Base-by-base conservation (phyloP, 2,113 vertebrate species). In the Xenopus borealis region DNA sequence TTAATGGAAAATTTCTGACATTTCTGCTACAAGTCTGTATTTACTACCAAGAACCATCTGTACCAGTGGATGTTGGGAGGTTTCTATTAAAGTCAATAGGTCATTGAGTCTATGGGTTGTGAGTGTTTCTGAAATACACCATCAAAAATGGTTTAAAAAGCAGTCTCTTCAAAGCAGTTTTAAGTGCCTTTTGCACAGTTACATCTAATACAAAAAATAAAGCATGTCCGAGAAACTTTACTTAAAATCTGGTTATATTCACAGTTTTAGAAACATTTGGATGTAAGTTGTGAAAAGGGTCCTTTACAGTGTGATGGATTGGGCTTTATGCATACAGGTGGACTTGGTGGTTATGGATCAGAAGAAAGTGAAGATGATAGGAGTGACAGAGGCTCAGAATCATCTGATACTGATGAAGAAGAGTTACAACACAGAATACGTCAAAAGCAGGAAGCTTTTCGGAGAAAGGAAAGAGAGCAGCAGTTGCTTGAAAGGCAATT, bases 361-460 rank as follows among this genome's bases (percentile, higher is more conserved):
- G 97, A 96, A 82, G 95, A 96, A 89, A 99, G 96, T 82, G 95
- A 93, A 91, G 94, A 95, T 81, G 94, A 98, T 76, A 93, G 86
- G 82, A 98, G 95, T 44, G 88, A 90, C 73, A 92, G 92, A 88
- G 95, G 91, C 73, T 98, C 97, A 55, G 97, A 99, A 71, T 97
- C 96, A 40, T 99, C 97, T 14, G 97, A 99, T 86, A 99, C 97
- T 9, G 97, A 98, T 63, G 97, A 99, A 78, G 97, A 99, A 86
- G 96, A 98, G 88, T 86, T 99, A 64, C 93, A 87, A 62, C 94
- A 96, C 80, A 94, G 97, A 82, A 99, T 98, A 87, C 93, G 94
- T 71, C 95, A 98, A 93, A 99, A 99, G 89, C 95, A 97, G 86
- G 97, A 99, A 78, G 96, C 97, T 0, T 99, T 98, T 88, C 95